Evolutionary conservation across 2,888 invertebrate species (phyloP), one percentile per base, ranked within the genome.

Genomic region (Xanthorhoe spadicearia): DNA sequence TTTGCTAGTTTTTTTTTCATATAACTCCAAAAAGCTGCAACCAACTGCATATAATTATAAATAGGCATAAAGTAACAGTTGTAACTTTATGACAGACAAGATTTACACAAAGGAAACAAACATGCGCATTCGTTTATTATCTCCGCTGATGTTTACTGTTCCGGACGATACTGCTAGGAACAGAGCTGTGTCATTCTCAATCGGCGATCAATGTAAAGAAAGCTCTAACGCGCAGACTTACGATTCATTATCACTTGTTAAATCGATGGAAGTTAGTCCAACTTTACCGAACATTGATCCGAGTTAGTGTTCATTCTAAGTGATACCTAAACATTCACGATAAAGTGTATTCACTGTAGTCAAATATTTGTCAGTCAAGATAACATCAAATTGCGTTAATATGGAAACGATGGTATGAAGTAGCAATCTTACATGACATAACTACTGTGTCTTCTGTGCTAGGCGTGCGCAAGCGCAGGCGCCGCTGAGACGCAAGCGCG

Each of bases 401-500:
- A 17, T 48, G 2, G 0, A 4, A 48, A 10, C 13, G 6, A 43
- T 8, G 13, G n/a, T 3, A 43, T 43, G 15, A 15, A 64, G 64
- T 64, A 59, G 50, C 54, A 64, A 54, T 59, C 35, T 50, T 32
- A 17, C 38, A 43, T 15, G 13, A 51, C 43, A 48, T 32, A 23
- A 61, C 23, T 61, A 65, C 56, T 23, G 35, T 57, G 52, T 61
- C 18, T 35, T 52, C 56, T 65, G 77, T 78, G 76, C 76, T 71
- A 78, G 83, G 83, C 83, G 82, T 86, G 86, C 74, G 76, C 83
- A 64, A 69, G 77, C 79, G 77, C 77, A 71, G 80, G 84, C 86
- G 86, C 84, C 90, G 87, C 85, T 83, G 73, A 76, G 90, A 81
- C 89, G 89, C 84, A 80, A 76, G 77, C 73, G 73, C 83, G 60